Base-by-base conservation (phyloP, 2,888 invertebrate species). In the Lycaena phlaeas region DNA sequence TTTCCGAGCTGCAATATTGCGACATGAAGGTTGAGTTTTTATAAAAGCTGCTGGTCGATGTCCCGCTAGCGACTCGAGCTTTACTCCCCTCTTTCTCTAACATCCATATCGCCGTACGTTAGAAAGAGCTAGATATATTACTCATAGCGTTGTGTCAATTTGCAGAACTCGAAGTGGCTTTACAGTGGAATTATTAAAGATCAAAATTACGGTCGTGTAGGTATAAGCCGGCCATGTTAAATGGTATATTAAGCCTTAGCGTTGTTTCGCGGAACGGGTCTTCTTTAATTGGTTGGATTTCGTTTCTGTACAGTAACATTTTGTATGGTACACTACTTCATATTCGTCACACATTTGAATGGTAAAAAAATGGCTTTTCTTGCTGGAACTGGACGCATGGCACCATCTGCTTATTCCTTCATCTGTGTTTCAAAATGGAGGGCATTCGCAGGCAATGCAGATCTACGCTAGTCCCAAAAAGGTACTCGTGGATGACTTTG, bases 1-100 rank as follows among this genome's bases (percentile, higher is more conserved):
- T 10, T 43, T 69, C 38, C 57, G 48, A 76, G 76, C 67, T 81
- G 40, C 73, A 72, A 60, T 49, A 41, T 56, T 69, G 47, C 49
- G 53, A 45, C 44, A 52, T 54, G 60, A 41, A 59, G 51, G 45
- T 53, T 47, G 68, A 66, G 75, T 81, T 81, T 82, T 81, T 82
- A 78, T 78, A 74, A 79, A 82, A 81, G 81, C 77, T 81, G 79
- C 77, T 82, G 81, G 82, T 81, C 79, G 81, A 81, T 81, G 81
- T 82, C 81, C 82, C 82, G 79, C 82, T 81, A 81, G 72, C 61
- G 61, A 57, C 70, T 76, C 63, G 61, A 75, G 70, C 73, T 68
- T 61, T 48, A 52, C 49, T 51, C 44, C 56, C 50, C 45, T 77
- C 77, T 52, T 62, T 61, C 46, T 77, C 68, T 49, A 49, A 58